Evolutionary conservation across 2,888 invertebrate species (phyloP), one percentile per base, ranked within the genome.

Genomic region (Meghimatium bilineatum): DNA sequence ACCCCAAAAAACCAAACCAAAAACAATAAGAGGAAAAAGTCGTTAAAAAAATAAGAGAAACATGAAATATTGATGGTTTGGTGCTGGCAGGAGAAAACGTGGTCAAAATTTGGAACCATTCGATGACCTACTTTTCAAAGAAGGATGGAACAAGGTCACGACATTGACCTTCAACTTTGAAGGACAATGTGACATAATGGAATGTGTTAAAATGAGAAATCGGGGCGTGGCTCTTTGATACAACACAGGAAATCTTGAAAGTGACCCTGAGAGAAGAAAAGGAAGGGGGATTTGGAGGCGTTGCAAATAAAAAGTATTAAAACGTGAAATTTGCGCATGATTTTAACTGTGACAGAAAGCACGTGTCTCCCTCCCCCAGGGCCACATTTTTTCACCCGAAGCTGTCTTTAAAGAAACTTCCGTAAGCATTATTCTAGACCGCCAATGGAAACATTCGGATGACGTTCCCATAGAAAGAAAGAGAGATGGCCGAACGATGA

Each of bases 371-470:
- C 44, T 8, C 5, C 44, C 44, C 44, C 44, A 44, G 5, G 44
- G 44, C 44, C 12, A 26, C 17, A 8, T 56, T 2, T 26, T 3
- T 26, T 26, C 56, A 23, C 3, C 56, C 17, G 17, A 56, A 52
- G 52, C 52, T 17, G 52, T 17, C 52, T 52, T 52, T 8, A 52
- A 52, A n/a, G n/a, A n/a, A 67, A 17, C 67, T 67, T 67, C 29
- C 67, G 67, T 67, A 67, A 67, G 67, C 67, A 34, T 32, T 67
- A 67, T 67, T 67, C 34, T 67, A 67, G 67, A 10, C 34, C 32
- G 17, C 67, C 67, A 67, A 67, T 67, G 34, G 67, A 44, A 44
- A 34, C 34, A 67, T 67, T 32, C 67, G 10, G 67, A 67, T 67
- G 67, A 23, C 56, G 56, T 10, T 8, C 20, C 56, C 26, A 26